A percentile compares a stretch with the other conserved stretches of the same genome.
Conservation (phyloP, 2,113 vertebrate genomes). For the Pollachius pollachius region DNA sequence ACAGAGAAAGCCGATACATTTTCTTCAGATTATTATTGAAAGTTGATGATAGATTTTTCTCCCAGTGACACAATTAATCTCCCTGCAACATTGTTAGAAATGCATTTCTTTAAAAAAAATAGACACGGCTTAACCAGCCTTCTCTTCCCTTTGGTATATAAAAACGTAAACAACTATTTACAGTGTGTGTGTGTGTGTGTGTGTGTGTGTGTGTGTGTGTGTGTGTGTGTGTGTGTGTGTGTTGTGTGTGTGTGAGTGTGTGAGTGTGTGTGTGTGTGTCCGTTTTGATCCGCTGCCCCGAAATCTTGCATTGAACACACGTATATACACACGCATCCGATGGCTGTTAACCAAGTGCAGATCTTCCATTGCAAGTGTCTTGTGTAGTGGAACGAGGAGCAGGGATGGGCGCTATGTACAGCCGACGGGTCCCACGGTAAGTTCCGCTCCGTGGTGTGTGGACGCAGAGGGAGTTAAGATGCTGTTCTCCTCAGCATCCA, state of each 20-base stretch:
- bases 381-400: conserved; percentile 33
- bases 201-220: no score
- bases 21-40: conserved; percentile 28
- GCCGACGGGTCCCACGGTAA: conserved; percentile 24
- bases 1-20: conserved; percentile 11
- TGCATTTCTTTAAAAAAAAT: conserved; percentile 70
- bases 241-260: no score
- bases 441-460: conserved; percentile 10
- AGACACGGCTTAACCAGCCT: conserved; percentile 70
- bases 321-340: neutral
- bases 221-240: conserved; percentile 3
- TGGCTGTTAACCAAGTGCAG: conserved; percentile 33
- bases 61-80: conserved; percentile 42
- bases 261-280: neutral
- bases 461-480: conserved; percentile 18
- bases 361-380: conserved; percentile 43
- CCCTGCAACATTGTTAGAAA: conserved; percentile 69
- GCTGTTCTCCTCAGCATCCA: conserved; percentile 29
- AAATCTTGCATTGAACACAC: conserved; percentile 31
- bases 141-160: conserved; percentile 70
- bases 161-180: conserved; percentile 74
- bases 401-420: conserved; percentile 55
- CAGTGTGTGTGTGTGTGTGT: conserved; percentile 35
- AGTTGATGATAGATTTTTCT: conserved; percentile 28
- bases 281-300: conserved; percentile 31